Base-by-base conservation (phyloP, 2,797 vertebrate genomes). In the Notamacropus eugenii region DNA sequence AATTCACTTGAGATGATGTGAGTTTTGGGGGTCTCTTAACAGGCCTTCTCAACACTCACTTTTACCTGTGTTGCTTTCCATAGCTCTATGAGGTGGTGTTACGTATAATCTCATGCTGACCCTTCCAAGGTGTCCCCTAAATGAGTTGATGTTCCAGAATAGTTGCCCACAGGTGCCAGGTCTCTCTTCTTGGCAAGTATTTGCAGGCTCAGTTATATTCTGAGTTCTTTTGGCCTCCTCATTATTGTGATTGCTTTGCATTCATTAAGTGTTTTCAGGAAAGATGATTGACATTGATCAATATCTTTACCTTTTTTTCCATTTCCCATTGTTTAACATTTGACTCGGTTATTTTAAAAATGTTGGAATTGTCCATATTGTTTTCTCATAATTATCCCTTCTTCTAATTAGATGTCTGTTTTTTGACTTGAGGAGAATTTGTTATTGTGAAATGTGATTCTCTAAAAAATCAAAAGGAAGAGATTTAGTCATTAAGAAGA, bases 361-460 rank as follows among this genome's bases (percentile, higher is more conserved):
- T 87, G 22, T 50, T 87, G 22, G 40, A 50, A 46, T 87, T 46
- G 22, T 27, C 11, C 9, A 46, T 46, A 82, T 9, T 87, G 40
- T 46, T 8, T 87, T 87, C 40, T 87, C 22, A 46, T 87, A 27
- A 46, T 87, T 87, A 87, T 40, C n/a, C 19, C 24, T 50, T 50
- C 22, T 74, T 74, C 67, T 87, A 87, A 87, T 27, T 87, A 87
- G 40, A 11, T 87, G 9, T 40, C 8, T 50, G 62, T 0, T 93
- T 46, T 96, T 97, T 54, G 96, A 95, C 57, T n/a, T 95, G 58
- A 82, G 46, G 91, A 96, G 93, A 96, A 52, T 94, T 31, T 24
- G 2, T 90, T 50, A 19, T 90, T n/a, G 19, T 67, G 40, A 94
- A 95, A 90, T 93, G 13, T 14, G 59, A 34, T 92, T 90, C 55